Evolutionary conservation across 2,113 vertebrate species (phyloP).

Genomic region (Tiliqua scincoides): DNA sequence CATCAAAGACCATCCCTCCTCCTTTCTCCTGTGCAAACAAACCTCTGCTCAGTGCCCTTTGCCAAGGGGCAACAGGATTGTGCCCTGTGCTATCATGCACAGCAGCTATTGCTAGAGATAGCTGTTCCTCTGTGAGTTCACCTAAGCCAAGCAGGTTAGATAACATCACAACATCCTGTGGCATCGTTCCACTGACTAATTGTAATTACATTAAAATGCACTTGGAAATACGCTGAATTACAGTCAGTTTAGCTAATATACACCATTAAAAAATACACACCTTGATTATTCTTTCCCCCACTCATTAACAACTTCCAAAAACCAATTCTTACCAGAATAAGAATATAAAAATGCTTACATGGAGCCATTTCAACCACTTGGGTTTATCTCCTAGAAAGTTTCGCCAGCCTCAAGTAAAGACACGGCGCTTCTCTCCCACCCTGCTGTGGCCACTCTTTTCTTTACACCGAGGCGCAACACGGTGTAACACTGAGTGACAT

Average conservation of each 20-base stretch:
- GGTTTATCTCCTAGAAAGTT: accelerated
- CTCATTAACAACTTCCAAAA: not conserved
- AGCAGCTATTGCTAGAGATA: not conserved
- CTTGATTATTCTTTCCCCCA: not conserved
- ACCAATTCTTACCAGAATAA: not conserved
- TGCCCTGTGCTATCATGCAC: no score
- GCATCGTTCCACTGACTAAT: not conserved
- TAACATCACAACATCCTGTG: not conserved
- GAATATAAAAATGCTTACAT: accelerated
- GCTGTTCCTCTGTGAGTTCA: not conserved
- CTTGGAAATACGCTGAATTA: not conserved
- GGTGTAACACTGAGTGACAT: conserved; percentile 51
- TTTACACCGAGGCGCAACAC: accelerated
- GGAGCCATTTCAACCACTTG: not conserved
- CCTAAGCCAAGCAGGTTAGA: not conserved
- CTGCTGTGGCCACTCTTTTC: not conserved
- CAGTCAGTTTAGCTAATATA: not conserved
- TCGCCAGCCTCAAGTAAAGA: not conserved
- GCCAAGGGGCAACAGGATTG: not conserved
- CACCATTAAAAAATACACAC: no score
- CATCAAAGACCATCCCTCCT: not conserved
- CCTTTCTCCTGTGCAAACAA: not conserved
- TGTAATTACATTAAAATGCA: not conserved
- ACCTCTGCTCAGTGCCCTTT: not conserved
- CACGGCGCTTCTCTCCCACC: not conserved